Conservation (phyloP, 2,113 vertebrate species). For the Platichthys flesus region DNA sequence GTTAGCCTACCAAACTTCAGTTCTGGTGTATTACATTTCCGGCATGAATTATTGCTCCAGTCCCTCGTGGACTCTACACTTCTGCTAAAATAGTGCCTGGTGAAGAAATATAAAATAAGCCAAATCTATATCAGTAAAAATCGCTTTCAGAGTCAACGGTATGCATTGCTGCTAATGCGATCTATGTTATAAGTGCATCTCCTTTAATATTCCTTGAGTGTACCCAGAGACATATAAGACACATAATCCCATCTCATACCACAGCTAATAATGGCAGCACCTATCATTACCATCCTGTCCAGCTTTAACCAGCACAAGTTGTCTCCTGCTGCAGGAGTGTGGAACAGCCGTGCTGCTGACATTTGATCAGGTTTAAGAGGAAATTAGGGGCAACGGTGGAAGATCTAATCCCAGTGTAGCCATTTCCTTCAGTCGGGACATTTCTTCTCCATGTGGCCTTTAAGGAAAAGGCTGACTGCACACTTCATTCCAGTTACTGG, state of each 20-base stretch:
- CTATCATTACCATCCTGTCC: slow-evolving; percentile 30
- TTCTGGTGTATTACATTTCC: no score
- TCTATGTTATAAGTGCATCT: slow-evolving; percentile 4
- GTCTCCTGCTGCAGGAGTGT: slow-evolving; percentile 5
- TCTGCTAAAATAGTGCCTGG: background rate
- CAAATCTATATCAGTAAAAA: background rate
- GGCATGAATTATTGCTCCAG: no score
- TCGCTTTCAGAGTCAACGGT: background rate
- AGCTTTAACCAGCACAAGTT: slow-evolving; percentile 25
- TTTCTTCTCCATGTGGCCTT: slow-evolving; percentile 71
- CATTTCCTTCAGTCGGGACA: slow-evolving; percentile 62
- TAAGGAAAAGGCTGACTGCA: slow-evolving; percentile 72
- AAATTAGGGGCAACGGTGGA: slow-evolving; percentile 50
- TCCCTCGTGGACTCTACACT: background rate
- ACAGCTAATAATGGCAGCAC: slow-evolving; percentile 43
- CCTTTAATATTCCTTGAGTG: slow-evolving; percentile 42
- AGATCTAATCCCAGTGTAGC: slow-evolving; percentile 59
- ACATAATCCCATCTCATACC: slow-evolving; percentile 36
- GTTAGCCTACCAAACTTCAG: no score
- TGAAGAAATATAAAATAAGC: background rate
- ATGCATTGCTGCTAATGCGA: background rate
- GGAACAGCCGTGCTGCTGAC: slow-evolving; percentile 53
- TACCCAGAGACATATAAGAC: slow-evolving; percentile 15
- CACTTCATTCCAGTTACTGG: slow-evolving; percentile 59
- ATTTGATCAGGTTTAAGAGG: slow-evolving; percentile 73